A percentile compares a stretch with the other conserved stretches of the same genome.
phyloP scores from a whole-genome alignment of 2,888 invertebrate species.

The Parnassius mnemosyne region DNA sequence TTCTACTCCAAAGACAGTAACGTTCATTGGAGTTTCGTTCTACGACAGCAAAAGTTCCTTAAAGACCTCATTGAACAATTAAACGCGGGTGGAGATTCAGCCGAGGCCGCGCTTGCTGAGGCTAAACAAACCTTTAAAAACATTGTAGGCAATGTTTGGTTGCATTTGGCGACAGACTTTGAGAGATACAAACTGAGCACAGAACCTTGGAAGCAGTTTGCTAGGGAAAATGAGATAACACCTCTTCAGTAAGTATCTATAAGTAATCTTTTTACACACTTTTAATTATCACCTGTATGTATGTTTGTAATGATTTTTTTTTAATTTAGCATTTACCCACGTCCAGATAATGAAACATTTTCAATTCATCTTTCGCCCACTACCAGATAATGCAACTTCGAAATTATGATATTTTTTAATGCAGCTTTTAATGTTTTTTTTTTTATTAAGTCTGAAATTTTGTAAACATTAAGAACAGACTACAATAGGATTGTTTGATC shows the following conservation, averaged over 20 bases:
- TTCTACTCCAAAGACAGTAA: slow-evolving; percentile 83
- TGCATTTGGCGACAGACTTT: slow-evolving; percentile 88
- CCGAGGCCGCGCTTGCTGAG: slow-evolving; percentile 66
- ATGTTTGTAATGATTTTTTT: too few relatives aligned
- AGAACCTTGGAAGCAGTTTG: slow-evolving; percentile 77
- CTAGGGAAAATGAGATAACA: slow-evolving; percentile 45
- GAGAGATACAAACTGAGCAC: slow-evolving; percentile 79
- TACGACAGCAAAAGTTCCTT: slow-evolving; percentile 89
- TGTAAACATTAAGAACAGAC: too few relatives aligned
- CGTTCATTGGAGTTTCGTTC: slow-evolving; percentile 83
- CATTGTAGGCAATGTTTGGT: slow-evolving; percentile 81
- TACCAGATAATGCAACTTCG: too few relatives aligned
- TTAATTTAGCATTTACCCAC: too few relatives aligned
- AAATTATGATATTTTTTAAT: too few relatives aligned
- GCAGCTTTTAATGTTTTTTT: too few relatives aligned
- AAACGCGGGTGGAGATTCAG: slow-evolving; percentile 71
- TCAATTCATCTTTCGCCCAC: too few relatives aligned
- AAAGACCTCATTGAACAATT: slow-evolving; percentile 83
- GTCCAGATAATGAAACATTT: too few relatives aligned
- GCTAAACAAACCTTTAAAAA: slow-evolving; percentile 80
- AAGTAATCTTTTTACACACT: not conserved
- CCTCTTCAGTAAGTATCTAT: slow-evolving; percentile 45
- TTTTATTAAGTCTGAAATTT: too few relatives aligned
- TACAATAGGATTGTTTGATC: too few relatives aligned
- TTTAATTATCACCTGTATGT: too few relatives aligned